A percentile compares a stretch with the other conserved stretches of the same genome.
phyloP scores from a whole-genome alignment of 2,888 invertebrate genomes.

The Resseliella maxima region DNA sequence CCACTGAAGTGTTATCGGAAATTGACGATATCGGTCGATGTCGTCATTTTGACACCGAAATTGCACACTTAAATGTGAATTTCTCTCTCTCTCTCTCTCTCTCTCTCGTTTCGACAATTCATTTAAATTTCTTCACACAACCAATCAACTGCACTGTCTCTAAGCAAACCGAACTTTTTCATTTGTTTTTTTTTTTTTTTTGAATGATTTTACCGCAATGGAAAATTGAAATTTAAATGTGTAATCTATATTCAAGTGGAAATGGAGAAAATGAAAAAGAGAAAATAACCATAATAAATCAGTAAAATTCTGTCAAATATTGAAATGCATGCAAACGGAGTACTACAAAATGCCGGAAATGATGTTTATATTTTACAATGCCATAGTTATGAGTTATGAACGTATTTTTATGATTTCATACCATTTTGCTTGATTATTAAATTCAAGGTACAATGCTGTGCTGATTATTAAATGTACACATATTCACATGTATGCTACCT shows the following conservation, averaged over 20 bases:
- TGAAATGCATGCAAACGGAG: not conserved
- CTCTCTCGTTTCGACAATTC: too few species aligned
- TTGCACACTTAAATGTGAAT: too few species aligned
- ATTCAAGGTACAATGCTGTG: not conserved
- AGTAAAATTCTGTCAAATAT: not conserved
- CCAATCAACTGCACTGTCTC: too few species aligned
- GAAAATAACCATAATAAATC: not conserved
- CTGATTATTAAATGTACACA: not conserved
- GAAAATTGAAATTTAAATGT: not conserved
- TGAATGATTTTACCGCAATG: not conserved
- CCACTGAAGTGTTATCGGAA: too few species aligned
- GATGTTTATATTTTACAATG: not conserved
- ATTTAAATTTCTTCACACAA: too few species aligned
- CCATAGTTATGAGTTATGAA: not conserved
- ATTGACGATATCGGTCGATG: too few species aligned
- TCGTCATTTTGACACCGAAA: too few species aligned
- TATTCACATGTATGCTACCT: not conserved
- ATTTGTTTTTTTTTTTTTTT: not conserved
- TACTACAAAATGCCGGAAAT: not conserved
- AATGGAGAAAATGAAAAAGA: not conserved
- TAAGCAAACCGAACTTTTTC: not conserved
- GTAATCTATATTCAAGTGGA: constrained; percentile 19
- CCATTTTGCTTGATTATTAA: not conserved
- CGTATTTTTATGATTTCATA: not conserved
- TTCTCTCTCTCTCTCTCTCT: too few species aligned